These are phyloP conservation scores for Ophioninae sp. DNA, from an alignment of 2,888 invertebrate genomes.

Conservation along the genomic window DNA sequence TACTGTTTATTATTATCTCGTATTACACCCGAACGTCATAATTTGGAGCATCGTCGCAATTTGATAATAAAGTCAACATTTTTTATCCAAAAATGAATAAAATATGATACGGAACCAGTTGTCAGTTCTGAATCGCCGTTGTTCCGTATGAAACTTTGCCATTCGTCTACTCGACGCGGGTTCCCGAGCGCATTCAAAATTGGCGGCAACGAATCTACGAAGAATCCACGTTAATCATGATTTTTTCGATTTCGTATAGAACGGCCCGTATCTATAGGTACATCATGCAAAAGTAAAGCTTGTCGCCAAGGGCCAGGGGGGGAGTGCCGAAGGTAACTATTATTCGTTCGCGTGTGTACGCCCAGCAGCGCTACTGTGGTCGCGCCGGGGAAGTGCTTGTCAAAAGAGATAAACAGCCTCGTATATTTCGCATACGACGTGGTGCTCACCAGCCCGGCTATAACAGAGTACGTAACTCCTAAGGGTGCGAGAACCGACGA, in stretches of 20 bases:
- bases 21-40: background rate
- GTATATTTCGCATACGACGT: slow-evolving; percentile 61
- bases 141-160: no score
- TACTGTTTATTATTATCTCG: background rate
- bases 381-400: slow-evolving; percentile 63
- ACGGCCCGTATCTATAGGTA: slow-evolving; percentile 11
- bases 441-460: slow-evolving; percentile 42
- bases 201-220: background rate
- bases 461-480: slow-evolving; percentile 40
- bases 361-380: slow-evolving; percentile 38
- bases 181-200: background rate
- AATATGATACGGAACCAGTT: background rate
- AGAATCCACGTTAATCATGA: background rate
- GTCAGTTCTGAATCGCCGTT: no score
- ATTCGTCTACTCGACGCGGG: background rate
- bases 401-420: slow-evolving; percentile 67
- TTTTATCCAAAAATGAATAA: background rate
- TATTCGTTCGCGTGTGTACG: slow-evolving; percentile 63
- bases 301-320: slow-evolving; percentile 11
- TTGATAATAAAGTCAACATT: background rate
- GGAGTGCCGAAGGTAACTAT: slow-evolving; percentile 55
- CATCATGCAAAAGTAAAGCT: slow-evolving; percentile 10
- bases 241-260: slow-evolving; percentile 4
- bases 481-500: slow-evolving; percentile 37
- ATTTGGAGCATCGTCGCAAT: background rate